phyloP scores from a whole-genome alignment of 2,888 invertebrate species.

The Drosophila macrospina region DNA sequence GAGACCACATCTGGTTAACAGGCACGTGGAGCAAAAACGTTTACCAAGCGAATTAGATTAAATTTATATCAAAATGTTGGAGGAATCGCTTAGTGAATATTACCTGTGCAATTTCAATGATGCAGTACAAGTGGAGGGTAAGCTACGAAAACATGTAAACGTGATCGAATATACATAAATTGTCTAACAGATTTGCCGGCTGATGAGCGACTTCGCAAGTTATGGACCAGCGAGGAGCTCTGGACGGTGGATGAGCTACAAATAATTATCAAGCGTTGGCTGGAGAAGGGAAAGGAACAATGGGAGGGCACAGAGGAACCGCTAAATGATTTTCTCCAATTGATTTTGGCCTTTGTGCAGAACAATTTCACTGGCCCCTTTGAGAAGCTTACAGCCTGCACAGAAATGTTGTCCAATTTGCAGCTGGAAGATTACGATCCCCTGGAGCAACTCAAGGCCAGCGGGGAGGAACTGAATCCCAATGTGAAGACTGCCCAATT shows the following conservation, averaged over 20 bases:
- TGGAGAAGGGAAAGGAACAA: not conserved
- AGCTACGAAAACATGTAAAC: not conserved
- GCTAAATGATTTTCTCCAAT: slow-evolving; percentile 87
- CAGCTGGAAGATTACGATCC: slow-evolving; percentile 46
- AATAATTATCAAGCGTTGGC: slow-evolving; percentile 63
- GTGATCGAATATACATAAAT: not conserved
- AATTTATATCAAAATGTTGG: slow-evolving; percentile 41
- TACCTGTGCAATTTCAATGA: slow-evolving; percentile 83
- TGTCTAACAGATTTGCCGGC: slow-evolving; percentile 60
- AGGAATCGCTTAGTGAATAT: slow-evolving; percentile 58
- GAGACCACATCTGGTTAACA: not conserved
- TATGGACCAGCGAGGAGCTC: slow-evolving; percentile 70
- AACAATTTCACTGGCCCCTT: slow-evolving; percentile 93
- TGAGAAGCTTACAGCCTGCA: slow-evolving; percentile 51
- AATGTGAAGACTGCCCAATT: slow-evolving; percentile 88
- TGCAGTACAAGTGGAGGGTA: slow-evolving; percentile 59
- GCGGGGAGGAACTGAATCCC: slow-evolving; percentile 89
- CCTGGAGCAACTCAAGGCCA: slow-evolving; percentile 78
- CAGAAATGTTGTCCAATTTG: slow-evolving; percentile 44
- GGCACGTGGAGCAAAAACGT: slow-evolving; percentile 35
- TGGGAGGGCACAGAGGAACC: slow-evolving; percentile 31
- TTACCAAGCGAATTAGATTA: slow-evolving; percentile 10
- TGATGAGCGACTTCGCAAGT: slow-evolving; percentile 57
- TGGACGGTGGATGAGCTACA: slow-evolving; percentile 69
- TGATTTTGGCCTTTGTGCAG: slow-evolving; percentile 91